A percentile compares a stretch with the other conserved stretches of the same genome.
Conservation (phyloP, 2,888 invertebrate species). For the Cosmia pyralina region DNA sequence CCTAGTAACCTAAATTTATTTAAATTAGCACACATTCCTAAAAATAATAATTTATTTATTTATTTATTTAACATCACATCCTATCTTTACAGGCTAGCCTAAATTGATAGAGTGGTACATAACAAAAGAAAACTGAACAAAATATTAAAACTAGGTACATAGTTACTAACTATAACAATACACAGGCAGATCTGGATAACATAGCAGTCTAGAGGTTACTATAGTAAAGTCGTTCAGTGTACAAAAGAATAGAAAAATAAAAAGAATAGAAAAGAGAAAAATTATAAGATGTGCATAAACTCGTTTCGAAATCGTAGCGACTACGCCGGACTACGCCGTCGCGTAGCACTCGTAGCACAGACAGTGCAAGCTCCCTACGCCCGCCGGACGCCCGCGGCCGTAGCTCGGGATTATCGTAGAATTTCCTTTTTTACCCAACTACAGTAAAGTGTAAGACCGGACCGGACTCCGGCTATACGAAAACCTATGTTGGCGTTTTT, state of each 20-base stretch:
- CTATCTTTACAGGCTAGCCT: too few species aligned
- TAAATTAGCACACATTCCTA: not conserved
- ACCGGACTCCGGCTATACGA: not conserved
- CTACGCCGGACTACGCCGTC: slow-evolving; percentile 17
- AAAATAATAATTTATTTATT: too few species aligned
- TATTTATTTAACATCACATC: too few species aligned
- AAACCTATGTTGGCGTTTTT: not conserved
- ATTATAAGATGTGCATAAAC: not conserved
- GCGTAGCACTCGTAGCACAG: slow-evolving; percentile 39
- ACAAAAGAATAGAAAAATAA: too few species aligned
- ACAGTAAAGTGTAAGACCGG: not conserved
- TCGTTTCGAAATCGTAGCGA: slow-evolving; percentile 19
- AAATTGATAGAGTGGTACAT: too few species aligned
- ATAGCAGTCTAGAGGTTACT: too few species aligned
- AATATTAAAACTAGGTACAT: too few species aligned
- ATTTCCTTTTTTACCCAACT: slow-evolving; percentile 1
- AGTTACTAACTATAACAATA: too few species aligned
- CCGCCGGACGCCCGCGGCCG: not conserved
- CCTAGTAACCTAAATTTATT: not conserved
- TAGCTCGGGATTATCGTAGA: slow-evolving; percentile 20
- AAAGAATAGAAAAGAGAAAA: too few species aligned
- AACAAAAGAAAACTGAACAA: too few species aligned
- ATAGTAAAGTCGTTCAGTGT: too few species aligned
- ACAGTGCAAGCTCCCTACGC: not conserved
- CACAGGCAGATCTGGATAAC: too few species aligned